These are phyloP conservation scores for Tetrax tetrax DNA, from an alignment of 2,113 vertebrate genomes.

Conservation along the genomic window DNA sequence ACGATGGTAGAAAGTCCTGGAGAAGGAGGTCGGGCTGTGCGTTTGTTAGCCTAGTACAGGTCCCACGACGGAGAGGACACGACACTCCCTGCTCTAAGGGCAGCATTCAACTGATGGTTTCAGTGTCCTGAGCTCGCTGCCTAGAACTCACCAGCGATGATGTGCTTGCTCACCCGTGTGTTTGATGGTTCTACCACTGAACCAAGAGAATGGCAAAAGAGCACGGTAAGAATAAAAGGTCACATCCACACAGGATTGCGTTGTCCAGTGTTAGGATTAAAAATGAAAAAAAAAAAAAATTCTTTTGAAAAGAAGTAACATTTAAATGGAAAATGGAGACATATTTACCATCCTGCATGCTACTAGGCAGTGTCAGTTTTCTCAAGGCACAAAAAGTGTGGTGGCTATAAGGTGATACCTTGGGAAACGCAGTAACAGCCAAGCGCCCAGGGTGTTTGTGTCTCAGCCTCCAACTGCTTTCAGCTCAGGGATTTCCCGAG, in stretches of 20 bases:
- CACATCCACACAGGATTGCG: neutral
- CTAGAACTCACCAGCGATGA: neutral
- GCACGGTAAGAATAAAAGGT: neutral
- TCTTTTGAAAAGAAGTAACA: neutral
- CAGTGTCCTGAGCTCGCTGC: accelerated
- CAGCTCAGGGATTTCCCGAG: neutral
- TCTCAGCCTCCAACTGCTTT: neutral
- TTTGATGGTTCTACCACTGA: neutral
- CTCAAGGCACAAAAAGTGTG: accelerated
- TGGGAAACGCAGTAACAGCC: accelerated
- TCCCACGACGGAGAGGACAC: accelerated
- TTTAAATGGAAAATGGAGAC: neutral
- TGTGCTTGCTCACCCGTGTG: neutral
- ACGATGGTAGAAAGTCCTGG: neutral
- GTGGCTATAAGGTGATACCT: too few species aligned
- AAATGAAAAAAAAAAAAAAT: accelerated
- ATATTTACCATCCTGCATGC: neutral
- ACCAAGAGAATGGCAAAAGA: neutral
- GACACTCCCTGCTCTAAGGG: neutral
- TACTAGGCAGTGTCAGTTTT: neutral
- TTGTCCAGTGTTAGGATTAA: neutral
- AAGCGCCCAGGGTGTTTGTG: neutral
- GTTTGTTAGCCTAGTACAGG: neutral
- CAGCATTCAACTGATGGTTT: neutral
- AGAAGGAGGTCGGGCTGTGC: neutral